Percentiles rank a stretch among this genome's conserved stretches.
Conservation (phyloP, 2,113 vertebrate genomes). For the Bos taurus region ARS-UCD2.0 NC_037351.1:33919001-33919500, state of each 20-base stretch:
- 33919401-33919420: background rate
- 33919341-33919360: background rate
- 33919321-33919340: background rate
- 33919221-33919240: constrained; percentile 74
- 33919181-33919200: constrained; percentile 73
- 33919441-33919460: fast-evolving
- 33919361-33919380: background rate
- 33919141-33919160: constrained; percentile 72
- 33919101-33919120: constrained; percentile 63
- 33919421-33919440: background rate
- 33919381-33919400: background rate
- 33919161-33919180: constrained; percentile 72
- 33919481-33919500: background rate
- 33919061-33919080: background rate
- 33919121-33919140: constrained; percentile 77
- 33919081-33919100: background rate
- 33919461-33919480: background rate
- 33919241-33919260: constrained; percentile 67
- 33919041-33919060: background rate
- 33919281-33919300: constrained; percentile 53
- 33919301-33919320: constrained; percentile 18
- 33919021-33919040: constrained; percentile 28
- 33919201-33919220: constrained; percentile 77
- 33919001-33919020: constrained; percentile 37
- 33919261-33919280: constrained; percentile 59